phyloP scores from a whole-genome alignment of 2,888 invertebrate species.

The Melieria crassipennis region DNA sequence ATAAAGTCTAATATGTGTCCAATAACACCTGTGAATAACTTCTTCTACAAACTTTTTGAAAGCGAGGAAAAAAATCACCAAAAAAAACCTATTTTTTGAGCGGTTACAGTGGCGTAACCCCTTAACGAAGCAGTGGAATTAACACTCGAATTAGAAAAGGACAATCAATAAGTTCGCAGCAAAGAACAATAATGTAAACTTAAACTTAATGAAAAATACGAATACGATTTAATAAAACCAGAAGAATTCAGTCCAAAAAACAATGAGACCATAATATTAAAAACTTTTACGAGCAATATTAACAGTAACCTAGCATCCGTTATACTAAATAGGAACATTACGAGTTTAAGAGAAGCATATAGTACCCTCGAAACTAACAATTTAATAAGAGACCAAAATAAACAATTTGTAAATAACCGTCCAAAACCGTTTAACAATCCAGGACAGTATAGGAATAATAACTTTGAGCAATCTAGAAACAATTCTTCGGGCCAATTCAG shows the following conservation, averaged over 20 bases:
- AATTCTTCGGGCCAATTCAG: too few species aligned
- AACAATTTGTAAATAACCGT: background rate
- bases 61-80: too few species aligned
- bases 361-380: conserved; percentile 9
- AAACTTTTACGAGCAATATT: conserved; percentile 40
- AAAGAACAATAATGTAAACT: conserved; percentile 33
- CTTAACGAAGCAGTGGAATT: too few species aligned
- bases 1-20: too few species aligned
- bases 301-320: conserved; percentile 32
- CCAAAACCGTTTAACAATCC: background rate
- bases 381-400: background rate
- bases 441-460: background rate
- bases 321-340: background rate
- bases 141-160: too few species aligned
- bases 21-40: too few species aligned
- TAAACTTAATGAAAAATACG: background rate
- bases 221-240: conserved; percentile 23
- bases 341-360: background rate
- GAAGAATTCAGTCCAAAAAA: conserved; percentile 37
- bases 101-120: too few species aligned
- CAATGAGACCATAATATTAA: conserved; percentile 36
- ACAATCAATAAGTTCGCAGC: too few species aligned
- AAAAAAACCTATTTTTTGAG: too few species aligned
- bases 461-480: background rate
- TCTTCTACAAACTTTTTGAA: too few species aligned